These are phyloP conservation scores for Lasiurus cinereus DNA, from an alignment of 2,113 vertebrate genomes.

Conservation along the genomic window DNA sequence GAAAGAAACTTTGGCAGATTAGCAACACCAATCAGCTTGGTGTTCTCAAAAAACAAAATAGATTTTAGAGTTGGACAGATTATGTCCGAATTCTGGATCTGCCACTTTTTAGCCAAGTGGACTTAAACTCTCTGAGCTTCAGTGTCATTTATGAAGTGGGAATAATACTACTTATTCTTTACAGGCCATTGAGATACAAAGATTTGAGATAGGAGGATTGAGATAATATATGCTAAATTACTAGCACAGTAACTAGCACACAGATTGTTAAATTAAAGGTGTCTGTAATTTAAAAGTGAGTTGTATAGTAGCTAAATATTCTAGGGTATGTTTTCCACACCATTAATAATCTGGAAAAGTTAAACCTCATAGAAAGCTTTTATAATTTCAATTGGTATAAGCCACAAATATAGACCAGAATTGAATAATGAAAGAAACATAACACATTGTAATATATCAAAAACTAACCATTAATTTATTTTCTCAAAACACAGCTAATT, in stretches of 20 bases:
- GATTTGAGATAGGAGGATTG: constrained; percentile 42
- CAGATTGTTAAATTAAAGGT: constrained; percentile 31
- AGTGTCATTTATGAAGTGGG: constrained; percentile 44
- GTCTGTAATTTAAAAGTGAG: constrained; percentile 6
- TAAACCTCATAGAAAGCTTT: constrained; percentile 27
- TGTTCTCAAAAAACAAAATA: constrained; percentile 52
- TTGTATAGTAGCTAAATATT: neutral
- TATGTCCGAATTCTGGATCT: constrained; percentile 52
- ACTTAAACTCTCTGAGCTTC: constrained; percentile 42
- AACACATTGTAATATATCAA: constrained; percentile 44
- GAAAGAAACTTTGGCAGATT: constrained; percentile 64
- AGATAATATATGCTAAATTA: neutral
- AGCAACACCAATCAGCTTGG: constrained; percentile 52
- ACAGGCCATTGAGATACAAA: constrained; percentile 38
- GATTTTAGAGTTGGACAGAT: constrained; percentile 43
- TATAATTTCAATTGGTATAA: constrained; percentile 30
- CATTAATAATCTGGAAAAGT: constrained; percentile 14
- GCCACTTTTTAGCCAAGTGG: constrained; percentile 54
- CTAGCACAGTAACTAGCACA: constrained; percentile 47
- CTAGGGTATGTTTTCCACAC: neutral
- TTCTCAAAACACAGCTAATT: constrained; percentile 57
- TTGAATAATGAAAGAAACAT: constrained; percentile 58
- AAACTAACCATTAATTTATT: constrained; percentile 64
- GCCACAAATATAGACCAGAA: constrained; percentile 37
- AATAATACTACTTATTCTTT: neutral